A percentile compares a stretch with the other conserved stretches of the same genome.
These are phyloP conservation scores for Phalacrocorax aristotelis DNA, from an alignment of 2,113 vertebrate species.

Conservation along the genomic window DNA sequence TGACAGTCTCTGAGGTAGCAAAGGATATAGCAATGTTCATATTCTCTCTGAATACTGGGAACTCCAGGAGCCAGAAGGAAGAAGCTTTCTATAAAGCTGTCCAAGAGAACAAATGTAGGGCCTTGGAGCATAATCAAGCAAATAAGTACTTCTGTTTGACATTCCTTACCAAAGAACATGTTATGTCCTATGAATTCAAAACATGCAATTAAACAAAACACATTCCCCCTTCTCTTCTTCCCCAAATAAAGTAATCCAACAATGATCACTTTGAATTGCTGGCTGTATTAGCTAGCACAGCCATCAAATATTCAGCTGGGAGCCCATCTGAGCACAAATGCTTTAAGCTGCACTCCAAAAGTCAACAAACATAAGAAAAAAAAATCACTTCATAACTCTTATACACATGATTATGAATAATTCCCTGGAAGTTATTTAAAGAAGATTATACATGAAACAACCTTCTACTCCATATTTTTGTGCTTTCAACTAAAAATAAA, in stretches of 20 bases:
- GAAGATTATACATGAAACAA: not conserved
- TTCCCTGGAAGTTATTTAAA: not conserved
- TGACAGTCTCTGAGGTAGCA: not conserved
- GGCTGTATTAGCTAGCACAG: not conserved
- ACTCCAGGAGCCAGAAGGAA: conserved; percentile 1
- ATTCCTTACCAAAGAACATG: not conserved
- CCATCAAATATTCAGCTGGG: not conserved
- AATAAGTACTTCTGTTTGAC: conserved; percentile 14
- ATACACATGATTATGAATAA: not conserved
- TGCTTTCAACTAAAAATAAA: not conserved
- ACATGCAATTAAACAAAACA: conserved; percentile 18
- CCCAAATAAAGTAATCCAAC: not conserved
- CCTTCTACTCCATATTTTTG: not conserved
- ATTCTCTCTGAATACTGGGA: not conserved
- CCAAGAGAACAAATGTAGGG: not conserved
- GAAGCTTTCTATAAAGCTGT: not conserved
- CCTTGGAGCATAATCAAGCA: conserved; percentile 33
- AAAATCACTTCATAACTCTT: not conserved
- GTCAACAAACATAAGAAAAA: not conserved
- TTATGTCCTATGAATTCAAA: conserved; percentile 17
- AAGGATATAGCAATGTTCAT: not conserved
- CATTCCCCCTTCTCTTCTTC: not conserved
- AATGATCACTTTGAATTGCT: not conserved
- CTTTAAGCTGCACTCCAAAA: not conserved
- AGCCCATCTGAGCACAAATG: not conserved